A percentile compares a stretch with the other conserved stretches of the same genome.
These are phyloP conservation scores for Tauraco erythrolophus DNA, from an alignment of 2,113 vertebrate species.

Conservation along the genomic window DNA sequence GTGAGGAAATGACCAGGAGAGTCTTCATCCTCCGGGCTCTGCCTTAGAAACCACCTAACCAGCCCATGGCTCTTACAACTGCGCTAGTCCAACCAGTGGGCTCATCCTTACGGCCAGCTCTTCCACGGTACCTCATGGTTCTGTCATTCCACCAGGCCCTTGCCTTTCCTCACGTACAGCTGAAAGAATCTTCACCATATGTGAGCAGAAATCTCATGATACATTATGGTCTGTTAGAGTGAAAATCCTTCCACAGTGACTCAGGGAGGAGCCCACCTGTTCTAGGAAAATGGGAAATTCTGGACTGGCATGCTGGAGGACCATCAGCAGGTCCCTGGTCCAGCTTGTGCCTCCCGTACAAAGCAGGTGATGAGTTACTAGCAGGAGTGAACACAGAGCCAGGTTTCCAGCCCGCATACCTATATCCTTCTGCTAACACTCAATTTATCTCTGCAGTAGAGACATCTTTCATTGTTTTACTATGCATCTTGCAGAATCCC, in stretches of 20 bases:
- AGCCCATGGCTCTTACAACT: not conserved
- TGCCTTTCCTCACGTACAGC: accelerated
- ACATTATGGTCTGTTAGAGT: not conserved
- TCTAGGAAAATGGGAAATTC: not conserved
- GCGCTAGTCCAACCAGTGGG: not conserved
- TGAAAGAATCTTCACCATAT: not conserved
- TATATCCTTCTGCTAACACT: not conserved
- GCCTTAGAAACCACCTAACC: not conserved
- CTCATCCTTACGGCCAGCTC: not conserved
- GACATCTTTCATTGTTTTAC: not conserved
- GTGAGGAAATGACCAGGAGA: not conserved
- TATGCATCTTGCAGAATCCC: not conserved
- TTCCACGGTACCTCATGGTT: not conserved
- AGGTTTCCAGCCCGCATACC: not conserved
- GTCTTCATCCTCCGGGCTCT: not conserved
- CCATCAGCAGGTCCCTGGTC: not conserved
- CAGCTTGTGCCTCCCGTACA: not conserved
- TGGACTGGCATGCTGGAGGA: not conserved
- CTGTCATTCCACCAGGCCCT: not conserved
- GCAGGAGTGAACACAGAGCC: not conserved
- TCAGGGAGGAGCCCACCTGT: not conserved
- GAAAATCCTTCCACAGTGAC: not conserved
- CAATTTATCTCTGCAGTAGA: not conserved
- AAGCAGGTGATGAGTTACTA: not conserved
- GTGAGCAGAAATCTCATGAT: not conserved